A percentile compares a stretch with the other conserved stretches of the same genome.
These are phyloP conservation scores for Porites rus DNA, from an alignment of 92 coral and sea anemone species.

Conservation along the genomic window DNA sequence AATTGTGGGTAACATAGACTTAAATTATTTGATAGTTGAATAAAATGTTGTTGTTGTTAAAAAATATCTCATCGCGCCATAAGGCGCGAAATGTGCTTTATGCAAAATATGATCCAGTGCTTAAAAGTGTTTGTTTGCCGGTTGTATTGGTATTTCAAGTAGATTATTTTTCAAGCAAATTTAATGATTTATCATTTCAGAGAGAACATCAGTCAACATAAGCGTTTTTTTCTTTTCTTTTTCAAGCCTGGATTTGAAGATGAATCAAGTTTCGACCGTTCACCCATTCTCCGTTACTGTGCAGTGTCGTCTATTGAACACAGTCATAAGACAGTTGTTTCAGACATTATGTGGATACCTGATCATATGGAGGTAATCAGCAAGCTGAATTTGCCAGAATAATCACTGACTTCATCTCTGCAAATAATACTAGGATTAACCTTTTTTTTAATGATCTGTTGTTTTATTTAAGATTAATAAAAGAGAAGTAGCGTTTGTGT, in stretches of 20 bases:
- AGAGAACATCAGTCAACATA: background rate
- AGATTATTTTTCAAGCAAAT: too few species aligned
- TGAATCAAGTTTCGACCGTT: conserved; percentile 88
- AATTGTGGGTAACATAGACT: too few species aligned
- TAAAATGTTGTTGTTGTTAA: too few species aligned
- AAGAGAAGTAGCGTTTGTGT: too few species aligned
- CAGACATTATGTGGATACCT: conserved; percentile 95
- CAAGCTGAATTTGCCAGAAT: background rate
- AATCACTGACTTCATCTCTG: background rate
- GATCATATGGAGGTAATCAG: conserved; percentile 94
- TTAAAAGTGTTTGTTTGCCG: too few species aligned
- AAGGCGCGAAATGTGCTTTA: too few species aligned
- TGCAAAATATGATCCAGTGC: too few species aligned
- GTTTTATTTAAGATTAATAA: too few species aligned
- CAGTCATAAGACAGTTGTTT: conserved; percentile 91
- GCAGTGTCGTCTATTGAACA: conserved; percentile 99
- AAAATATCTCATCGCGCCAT: too few species aligned
- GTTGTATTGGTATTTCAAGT: too few species aligned
- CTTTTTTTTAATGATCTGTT: background rate
- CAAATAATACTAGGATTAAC: background rate
- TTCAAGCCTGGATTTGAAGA: conserved; percentile 97
- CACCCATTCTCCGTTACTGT: conserved; percentile 91
- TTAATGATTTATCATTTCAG: background rate
- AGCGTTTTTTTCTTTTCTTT: too few species aligned
- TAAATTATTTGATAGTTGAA: too few species aligned